Conservation (phyloP, 2,113 vertebrate genomes). For the Notiomystis cincta region DNA sequence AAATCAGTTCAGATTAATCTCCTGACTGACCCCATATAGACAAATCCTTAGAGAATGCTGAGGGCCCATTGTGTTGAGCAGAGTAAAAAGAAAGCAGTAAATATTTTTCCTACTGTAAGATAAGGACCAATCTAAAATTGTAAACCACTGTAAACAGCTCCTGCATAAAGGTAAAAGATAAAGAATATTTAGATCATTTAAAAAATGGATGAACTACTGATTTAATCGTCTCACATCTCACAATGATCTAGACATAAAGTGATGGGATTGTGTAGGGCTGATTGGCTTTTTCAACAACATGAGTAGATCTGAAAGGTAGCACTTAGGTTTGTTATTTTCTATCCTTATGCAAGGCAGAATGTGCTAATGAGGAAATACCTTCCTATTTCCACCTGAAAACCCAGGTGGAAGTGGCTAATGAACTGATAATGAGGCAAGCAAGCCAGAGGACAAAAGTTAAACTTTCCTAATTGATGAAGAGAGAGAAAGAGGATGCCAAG, state of each 20-base stretch:
- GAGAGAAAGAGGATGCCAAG: neutral
- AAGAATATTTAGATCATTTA: neutral
- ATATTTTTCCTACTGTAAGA: conserved; percentile 15
- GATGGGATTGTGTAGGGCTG: neutral
- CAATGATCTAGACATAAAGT: neutral
- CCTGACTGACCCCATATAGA: neutral
- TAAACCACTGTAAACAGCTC: neutral
- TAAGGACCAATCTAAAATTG: neutral
- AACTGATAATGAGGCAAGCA: conserved; percentile 49
- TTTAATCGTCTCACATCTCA: neutral
- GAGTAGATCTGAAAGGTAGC: neutral
- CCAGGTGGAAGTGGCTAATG: conserved; percentile 50
- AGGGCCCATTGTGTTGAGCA: neutral
- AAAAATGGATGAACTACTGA: neutral
- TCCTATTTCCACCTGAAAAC: neutral
- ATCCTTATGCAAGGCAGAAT: neutral
- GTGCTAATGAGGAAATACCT: conserved; percentile 51
- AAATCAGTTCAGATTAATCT: conserved; percentile 60
- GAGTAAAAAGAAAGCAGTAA: neutral
- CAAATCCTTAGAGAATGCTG: neutral
- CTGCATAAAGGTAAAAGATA: neutral
- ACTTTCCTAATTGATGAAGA: conserved; percentile 47
- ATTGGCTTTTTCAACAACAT: neutral
- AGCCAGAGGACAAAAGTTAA: conserved; percentile 56
- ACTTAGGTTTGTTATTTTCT: neutral